These are phyloP conservation scores for Brachyptera putata DNA, from an alignment of 2,888 invertebrate species.

Conservation along the genomic window DNA sequence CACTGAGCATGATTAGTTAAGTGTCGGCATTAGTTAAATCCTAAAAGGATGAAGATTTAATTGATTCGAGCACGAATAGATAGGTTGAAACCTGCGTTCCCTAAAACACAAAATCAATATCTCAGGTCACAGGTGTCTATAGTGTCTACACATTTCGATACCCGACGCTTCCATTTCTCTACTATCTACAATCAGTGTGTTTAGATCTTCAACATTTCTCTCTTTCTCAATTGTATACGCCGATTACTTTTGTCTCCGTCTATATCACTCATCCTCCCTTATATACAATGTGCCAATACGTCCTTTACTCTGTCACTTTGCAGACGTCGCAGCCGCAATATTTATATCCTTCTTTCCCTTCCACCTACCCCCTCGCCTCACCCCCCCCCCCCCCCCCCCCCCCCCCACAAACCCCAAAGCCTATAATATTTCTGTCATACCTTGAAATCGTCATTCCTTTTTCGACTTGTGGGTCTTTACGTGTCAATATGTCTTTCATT, in stretches of 20 bases:
- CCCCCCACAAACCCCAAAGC: no score
- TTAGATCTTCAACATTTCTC: background rate
- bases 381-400: background rate
- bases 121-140: conserved; percentile 3
- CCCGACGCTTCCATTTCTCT: background rate
- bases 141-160: background rate
- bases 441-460: conserved; percentile 4
- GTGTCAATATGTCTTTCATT: conserved; percentile 20
- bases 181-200: background rate
- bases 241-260: no score
- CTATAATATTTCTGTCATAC: no score
- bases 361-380: background rate
- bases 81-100: background rate
- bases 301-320: conserved; percentile 26
- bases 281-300: conserved; percentile 20
- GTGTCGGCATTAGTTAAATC: background rate
- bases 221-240: background rate
- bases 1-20: background rate
- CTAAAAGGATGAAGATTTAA: background rate
- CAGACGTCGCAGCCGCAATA: background rate
- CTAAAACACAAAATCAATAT: background rate
- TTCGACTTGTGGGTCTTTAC: background rate
- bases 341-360: conserved; percentile 6
- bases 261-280: conserved; percentile 7
- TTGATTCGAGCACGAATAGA: background rate